Evolutionary conservation across 2,113 vertebrate species (phyloP), one percentile per base, ranked within the genome.

Genomic region (Vombatus ursinus): DNA sequence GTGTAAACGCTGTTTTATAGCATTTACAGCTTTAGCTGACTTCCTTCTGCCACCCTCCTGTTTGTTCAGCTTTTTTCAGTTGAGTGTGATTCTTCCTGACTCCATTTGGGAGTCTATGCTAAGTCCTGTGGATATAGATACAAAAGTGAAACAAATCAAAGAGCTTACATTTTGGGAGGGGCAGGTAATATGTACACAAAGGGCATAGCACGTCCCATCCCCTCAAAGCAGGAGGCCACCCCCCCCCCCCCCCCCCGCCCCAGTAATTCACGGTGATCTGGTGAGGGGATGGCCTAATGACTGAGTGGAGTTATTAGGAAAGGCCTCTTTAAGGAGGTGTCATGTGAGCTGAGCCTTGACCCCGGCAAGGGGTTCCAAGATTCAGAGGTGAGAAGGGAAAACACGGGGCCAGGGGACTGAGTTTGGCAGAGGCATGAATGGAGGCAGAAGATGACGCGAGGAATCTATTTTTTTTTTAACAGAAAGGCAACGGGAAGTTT

Each of bases 171-270:
- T 61, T 14, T 61, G 28, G 28, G 11, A 61, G 57, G 28, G 57
- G 57, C 11, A 61, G 28, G 28, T 11, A 61, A 12, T 10, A 37
- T 14, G 12, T 31, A 61, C 28, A 37, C 10, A 22, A 31, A 12
- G 28, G 57, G 28, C 8, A 37, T 37, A 28, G 57, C 37, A 31
- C 31, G 12, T 68, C 57, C 28, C 28, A 68, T 14, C 57, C 3
- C 28, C 28, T 68, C 57, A 68, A 49, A 49, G 2, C 48, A 49
- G 2, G 48, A 54, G 2, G 8, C 28, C 7, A 9, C 9, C 57
- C 31, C 1, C 3, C 31, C 19, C 0, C 28, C 7, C 26, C 9
- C 57, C 31, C 1, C 3, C 31, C 2, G 2, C 26, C 10, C 54
- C 9, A 57, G 54, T 57, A 57, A 57, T 57, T 57, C 57, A 31